Percentiles rank a stretch among this genome's conserved stretches.
phyloP scores from a whole-genome alignment of 2,113 vertebrate genomes.

The Brienomyrus brachyistius region DNA sequence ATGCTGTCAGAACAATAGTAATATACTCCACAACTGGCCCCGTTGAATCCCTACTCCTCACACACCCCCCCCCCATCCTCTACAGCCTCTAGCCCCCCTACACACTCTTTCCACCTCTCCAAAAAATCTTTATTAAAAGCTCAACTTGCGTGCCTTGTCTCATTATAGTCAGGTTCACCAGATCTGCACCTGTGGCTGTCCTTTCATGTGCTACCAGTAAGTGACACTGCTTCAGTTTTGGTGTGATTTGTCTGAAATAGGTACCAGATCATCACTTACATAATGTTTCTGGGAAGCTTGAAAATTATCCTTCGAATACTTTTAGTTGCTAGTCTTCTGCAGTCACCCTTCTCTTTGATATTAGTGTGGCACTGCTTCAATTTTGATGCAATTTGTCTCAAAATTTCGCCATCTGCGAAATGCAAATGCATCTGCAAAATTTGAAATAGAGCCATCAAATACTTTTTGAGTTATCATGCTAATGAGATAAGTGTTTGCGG shows the following conservation, averaged over 20 bases:
- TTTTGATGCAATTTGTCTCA: not conserved
- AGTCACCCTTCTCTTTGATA: not conserved
- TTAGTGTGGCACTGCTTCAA: not conserved
- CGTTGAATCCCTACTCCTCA: not conserved
- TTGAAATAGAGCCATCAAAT: not conserved
- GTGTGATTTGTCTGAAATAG: not conserved
- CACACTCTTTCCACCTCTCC: not conserved
- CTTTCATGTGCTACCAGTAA: not conserved
- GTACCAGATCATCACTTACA: too few relatives aligned
- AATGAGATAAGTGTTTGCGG: not conserved
- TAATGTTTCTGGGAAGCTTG: not conserved
- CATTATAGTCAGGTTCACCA: not conserved
- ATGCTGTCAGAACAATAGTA: not conserved
- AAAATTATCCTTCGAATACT: not conserved
- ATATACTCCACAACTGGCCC: not conserved
- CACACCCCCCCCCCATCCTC: not conserved
- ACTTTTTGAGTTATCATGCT: not conserved
- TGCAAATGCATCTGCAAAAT: too few relatives aligned
- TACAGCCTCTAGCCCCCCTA: not conserved
- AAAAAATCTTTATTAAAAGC: not conserved
- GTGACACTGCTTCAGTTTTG: not conserved
- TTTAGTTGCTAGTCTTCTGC: not conserved
- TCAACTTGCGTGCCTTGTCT: not conserved
- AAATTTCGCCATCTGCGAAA: not conserved
- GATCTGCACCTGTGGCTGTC: not conserved